Evolutionary conservation across 2,113 vertebrate species (phyloP).

Genomic region (Reinhardtius hippoglossoides): DNA sequence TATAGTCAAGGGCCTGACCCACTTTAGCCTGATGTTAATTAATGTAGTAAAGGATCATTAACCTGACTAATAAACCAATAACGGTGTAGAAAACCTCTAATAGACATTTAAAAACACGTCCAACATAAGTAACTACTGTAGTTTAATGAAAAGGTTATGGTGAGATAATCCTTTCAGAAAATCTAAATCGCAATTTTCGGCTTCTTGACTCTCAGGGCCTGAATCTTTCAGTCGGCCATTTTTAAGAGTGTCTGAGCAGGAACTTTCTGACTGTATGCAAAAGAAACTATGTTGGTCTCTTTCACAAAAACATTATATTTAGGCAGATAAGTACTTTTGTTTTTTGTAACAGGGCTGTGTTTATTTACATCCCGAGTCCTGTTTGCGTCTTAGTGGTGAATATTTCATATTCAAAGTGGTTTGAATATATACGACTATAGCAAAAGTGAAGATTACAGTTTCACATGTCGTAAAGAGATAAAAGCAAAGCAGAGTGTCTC

Average conservation of each 20-base stretch:
- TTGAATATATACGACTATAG: conserved; percentile 38
- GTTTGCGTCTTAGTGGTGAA: conserved; percentile 29
- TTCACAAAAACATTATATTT: background rate
- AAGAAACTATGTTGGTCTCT: background rate
- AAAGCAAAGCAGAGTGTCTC: conserved; percentile 51
- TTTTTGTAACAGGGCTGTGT: conserved; percentile 26
- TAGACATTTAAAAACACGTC: background rate
- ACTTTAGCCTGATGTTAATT: conserved; percentile 4
- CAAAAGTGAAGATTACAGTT: conserved; percentile 43
- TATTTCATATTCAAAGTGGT: conserved; percentile 46
- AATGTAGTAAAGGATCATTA: conserved; percentile 15
- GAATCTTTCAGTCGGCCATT: background rate
- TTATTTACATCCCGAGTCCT: conserved; percentile 44
- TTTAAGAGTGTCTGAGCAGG: background rate
- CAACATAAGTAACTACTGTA: background rate
- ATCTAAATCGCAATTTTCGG: background rate
- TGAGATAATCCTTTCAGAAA: background rate
- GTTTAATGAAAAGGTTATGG: background rate
- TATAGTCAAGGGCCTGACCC: background rate
- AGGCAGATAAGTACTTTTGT: background rate
- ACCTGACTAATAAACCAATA: conserved; percentile 4
- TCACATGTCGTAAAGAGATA: conserved; percentile 58
- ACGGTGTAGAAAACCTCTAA: background rate
- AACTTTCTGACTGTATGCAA: background rate
- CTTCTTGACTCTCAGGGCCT: background rate